A percentile compares a stretch with the other conserved stretches of the same genome.
Conservation (phyloP, 1,140 invertebrate species). For the Neodiprion lecontei region DNA sequence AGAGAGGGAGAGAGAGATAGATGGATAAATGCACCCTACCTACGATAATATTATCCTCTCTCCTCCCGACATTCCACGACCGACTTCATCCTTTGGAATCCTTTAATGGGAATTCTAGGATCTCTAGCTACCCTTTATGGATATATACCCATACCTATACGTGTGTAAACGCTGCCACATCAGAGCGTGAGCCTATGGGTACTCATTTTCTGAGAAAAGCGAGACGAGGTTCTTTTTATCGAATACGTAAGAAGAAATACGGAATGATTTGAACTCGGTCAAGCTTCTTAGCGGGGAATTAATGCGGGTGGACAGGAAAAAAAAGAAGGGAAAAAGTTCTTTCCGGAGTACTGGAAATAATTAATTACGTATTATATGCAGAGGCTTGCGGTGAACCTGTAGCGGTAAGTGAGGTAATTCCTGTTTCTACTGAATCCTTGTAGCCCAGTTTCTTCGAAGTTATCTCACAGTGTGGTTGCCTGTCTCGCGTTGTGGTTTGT, state of each 20-base stretch:
- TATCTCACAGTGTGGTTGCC: no score
- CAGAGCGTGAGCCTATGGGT: not conserved
- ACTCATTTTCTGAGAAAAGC: not conserved
- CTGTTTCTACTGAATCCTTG: no score
- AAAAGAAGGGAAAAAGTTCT: no score
- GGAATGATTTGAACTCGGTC: no score
- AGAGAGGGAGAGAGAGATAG: not conserved
- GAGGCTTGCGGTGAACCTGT: no score
- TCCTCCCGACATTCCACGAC: not conserved
- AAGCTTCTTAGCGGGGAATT: no score
- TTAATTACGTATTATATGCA: not conserved
- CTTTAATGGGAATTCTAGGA: conserved; percentile 7
- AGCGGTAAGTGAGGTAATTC: no score
- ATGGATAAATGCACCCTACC: not conserved
- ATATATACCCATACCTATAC: not conserved
- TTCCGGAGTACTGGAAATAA: no score
- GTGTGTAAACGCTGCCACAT: not conserved
- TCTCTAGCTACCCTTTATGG: not conserved
- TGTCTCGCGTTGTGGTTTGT: no score
- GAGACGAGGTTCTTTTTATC: not conserved
- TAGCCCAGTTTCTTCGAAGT: no score
- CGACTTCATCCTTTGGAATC: not conserved
- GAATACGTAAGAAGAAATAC: no score
- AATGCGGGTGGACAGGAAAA: no score
- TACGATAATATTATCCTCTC: conserved; percentile 7